Evolutionary conservation across 2,888 invertebrate genomes (phyloP), one percentile per base, ranked within the genome.

Genomic region (Fragum sueziense): DNA sequence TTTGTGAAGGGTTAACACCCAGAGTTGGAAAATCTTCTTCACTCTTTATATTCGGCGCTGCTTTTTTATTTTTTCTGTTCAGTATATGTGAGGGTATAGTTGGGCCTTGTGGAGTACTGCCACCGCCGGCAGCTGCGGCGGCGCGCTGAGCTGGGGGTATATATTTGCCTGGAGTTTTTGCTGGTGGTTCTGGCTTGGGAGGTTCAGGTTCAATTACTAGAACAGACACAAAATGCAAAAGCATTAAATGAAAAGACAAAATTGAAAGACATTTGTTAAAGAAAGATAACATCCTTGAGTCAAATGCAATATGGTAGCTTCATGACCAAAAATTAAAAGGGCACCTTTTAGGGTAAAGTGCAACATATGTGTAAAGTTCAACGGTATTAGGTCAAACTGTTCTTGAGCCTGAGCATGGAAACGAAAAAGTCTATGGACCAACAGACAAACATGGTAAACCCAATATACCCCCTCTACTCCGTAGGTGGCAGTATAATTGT

Each of bases 21-120:
- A 91, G 82, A 1, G 90, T 89, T 7, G 91, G 91, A 78, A 91
- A 91, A 75, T 91, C 91, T 31, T 88, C 89, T 80, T 91, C 91
- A 85, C 91, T 91, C 37, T 82, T 83, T 51, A 92, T 72, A 83
- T 91, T 91, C 6, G 91, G 91, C 9, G 91, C 91, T 17, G 71
- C 84, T 79, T 88, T 91, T 78, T 88, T 91, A 73, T 88, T 89
- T 67, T 80, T 85, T 62, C 89, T 77, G 27, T 41, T 34, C 34
- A 37, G 14, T 41, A 85, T 59, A 71, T 85, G 82, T 9, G 80
- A 62, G 6, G 88, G 85, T 27, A 82, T 52, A 7, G 84, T 80
- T 6, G 82, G 79, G 0, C 72, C 76, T 31, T 73, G 62, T n/a
- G 72, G 25, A 20, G 47, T 22, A 41, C 34, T 41, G 2, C 74